phyloP scores from a whole-genome alignment of 2,888 invertebrate genomes.

The Eutolmus rufibarbis region DNA sequence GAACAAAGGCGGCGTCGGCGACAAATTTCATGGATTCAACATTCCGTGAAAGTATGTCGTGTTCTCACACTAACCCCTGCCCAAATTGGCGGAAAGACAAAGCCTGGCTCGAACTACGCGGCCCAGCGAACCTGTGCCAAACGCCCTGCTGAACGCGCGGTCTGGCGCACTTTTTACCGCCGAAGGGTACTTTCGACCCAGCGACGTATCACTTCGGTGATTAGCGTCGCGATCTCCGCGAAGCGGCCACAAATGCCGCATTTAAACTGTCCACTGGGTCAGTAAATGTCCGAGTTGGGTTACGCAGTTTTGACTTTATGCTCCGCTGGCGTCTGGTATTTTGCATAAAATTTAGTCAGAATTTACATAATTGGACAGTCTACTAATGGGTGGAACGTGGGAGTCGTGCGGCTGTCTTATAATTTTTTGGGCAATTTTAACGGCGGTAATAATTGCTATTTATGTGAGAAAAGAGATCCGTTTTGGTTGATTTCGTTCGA shows the following conservation, averaged over 20 bases:
- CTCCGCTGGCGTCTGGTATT: conserved; percentile 12
- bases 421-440: not conserved
- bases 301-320: conserved; percentile 12
- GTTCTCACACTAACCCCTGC: conserved; percentile 20
- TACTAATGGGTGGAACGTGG: conserved; percentile 12
- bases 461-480: conserved; percentile 1
- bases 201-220: not conserved
- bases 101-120: conserved; percentile 10
- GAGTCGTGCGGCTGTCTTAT: not conserved
- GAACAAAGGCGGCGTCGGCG: conserved; percentile 24
- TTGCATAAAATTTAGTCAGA: conserved; percentile 21
- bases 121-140: not conserved
- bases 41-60: conserved; percentile 26
- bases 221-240: not conserved
- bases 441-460: conserved; percentile 30
- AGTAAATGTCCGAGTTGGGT: not conserved
- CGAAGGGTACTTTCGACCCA: not conserved
- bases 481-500: not conserved
- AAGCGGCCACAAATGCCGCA: not conserved
- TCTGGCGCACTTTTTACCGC: not conserved
- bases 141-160: not conserved
- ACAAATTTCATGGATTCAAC: conserved; percentile 26
- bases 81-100: conserved; percentile 20
- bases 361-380: conserved; percentile 24
- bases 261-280: conserved; percentile 15